Conservation (phyloP, 2,113 vertebrate species). For the Pithys albifrons region DNA sequence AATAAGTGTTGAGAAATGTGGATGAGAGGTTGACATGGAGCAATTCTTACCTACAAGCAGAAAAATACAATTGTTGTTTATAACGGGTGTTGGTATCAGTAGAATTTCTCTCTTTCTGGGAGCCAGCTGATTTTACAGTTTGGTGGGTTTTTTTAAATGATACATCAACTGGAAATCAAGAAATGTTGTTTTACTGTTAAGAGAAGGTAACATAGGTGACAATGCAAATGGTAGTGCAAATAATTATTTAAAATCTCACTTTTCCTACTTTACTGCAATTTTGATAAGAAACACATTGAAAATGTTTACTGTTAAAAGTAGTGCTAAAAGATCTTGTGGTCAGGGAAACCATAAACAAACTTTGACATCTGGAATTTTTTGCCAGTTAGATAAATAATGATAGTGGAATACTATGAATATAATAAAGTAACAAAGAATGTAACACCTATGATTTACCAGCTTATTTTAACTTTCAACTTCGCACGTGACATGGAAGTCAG, state of each 20-base stretch:
- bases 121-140: neutral
- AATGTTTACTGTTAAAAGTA: neutral
- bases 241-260: neutral
- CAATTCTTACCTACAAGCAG: neutral
- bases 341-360: neutral
- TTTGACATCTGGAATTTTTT: neutral
- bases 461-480: neutral
- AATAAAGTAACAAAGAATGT: neutral
- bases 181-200: neutral
- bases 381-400: neutral
- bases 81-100: neutral
- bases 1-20: neutral
- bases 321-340: neutral
- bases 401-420: neutral
- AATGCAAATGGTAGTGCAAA: neutral
- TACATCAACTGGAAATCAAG: neutral
- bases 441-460: neutral
- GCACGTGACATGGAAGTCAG: neutral
- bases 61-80: neutral
- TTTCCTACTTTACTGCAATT: neutral
- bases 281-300: neutral
- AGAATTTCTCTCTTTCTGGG: neutral
- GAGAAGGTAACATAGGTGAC: neutral
- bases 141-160: neutral
- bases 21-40: neutral